Base-by-base conservation (phyloP, 2,797 vertebrate species). In the Sebastes minor region DNA sequence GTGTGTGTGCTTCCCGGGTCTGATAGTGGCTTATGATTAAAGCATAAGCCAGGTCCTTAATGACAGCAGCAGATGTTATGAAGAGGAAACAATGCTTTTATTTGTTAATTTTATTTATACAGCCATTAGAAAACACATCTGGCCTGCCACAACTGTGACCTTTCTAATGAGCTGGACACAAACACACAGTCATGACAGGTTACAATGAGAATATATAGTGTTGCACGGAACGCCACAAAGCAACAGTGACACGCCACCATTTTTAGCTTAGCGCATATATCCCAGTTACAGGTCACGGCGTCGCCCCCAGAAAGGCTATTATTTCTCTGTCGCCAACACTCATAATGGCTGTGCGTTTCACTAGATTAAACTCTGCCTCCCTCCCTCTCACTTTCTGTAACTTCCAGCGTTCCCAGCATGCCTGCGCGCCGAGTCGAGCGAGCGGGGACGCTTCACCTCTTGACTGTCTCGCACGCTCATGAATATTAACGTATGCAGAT, bases 401-500 rank as follows among this genome's bases (percentile, higher is more conserved):
- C 80, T 83, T 72, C 72, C 78, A 59, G 72, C 56, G 18, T 84
- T 82, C 84, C 84, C 87, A 73, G 67, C 88, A 23, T 79, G 81
- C 78, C 67, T 16, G 60, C 4, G 65, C 60, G 22, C 33, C 0
- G 53, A 69, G 77, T 38, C 23, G 60, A 66, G 77, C 28, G 77
- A 81, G 71, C 66, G 5, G 79, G 73, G 60, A 74, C 74, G 53
- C 68, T 71, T 92, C 89, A 90, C 91, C 93, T 88, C 80, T 88
- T 62, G 73, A 82, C 88, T 88, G 87, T 77, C 76, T 52, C 77
- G 42, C 69, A 23, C 4, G 69, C 82, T 90, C 89, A 92, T 94
- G 83, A 93, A 95, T 95, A 93, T 94, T 94, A 92, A 94, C 82
- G 53, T 88, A 92, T 94, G 94, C 82, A 93, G 93, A 94, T 93